These are phyloP conservation scores for Orbicella faveolata DNA, from an alignment of 64 coral and sea anemone genomes.

Conservation along the genomic window DNA sequence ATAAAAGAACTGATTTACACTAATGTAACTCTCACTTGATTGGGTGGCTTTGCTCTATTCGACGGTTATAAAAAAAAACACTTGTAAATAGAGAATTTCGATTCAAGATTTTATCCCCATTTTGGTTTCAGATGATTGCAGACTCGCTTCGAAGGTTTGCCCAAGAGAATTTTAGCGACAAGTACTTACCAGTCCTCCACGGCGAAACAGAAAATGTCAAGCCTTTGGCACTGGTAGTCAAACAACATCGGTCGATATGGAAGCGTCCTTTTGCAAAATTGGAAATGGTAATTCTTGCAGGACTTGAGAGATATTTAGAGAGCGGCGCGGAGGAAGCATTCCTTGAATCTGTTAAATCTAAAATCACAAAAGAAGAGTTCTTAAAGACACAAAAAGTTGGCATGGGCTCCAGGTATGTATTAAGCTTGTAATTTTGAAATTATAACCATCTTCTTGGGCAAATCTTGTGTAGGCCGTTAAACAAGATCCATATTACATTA, in stretches of 20 bases:
- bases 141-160: neutral
- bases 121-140: neutral
- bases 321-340: neutral
- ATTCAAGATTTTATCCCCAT: no score
- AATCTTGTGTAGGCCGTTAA: no score
- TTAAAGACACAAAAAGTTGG: neutral
- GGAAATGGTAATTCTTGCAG: neutral
- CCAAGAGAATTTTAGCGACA: neutral
- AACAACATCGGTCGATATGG: neutral
- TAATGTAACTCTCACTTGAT: no score
- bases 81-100: no score
- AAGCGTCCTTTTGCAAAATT: neutral
- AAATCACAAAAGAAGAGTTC: neutral
- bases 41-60: no score
- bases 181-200: neutral
- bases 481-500: no score
- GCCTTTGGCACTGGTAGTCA: neutral
- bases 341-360: neutral
- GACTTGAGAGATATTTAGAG: neutral
- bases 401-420: neutral
- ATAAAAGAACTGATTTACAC: no score
- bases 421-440: no score
- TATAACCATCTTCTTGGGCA: no score
- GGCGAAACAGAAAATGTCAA: neutral
- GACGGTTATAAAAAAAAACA: no score